Evolutionary conservation across 92 coral and sea anemone genomes (phyloP), one percentile per base, ranked within the genome.

Genomic region (Nematostella vectensis): DNA sequence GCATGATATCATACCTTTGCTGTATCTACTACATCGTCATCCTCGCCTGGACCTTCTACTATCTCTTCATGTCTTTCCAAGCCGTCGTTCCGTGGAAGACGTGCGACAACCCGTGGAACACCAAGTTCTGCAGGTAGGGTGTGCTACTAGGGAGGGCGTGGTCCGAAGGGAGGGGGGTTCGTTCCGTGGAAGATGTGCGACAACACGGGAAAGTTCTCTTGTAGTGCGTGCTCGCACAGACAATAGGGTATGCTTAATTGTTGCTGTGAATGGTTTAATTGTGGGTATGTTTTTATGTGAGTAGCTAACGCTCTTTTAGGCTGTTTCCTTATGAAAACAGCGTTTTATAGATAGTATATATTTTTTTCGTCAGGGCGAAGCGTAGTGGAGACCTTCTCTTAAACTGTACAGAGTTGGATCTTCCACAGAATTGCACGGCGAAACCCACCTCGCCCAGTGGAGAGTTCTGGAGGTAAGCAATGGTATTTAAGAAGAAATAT

Each of bases 11-110:
- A 26, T 70, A 76, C 71, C 71, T 82, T 23, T 37, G 76, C 26
- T 77, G 84, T 45, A 69, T 82, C 65, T 82, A 82, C 75, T 82
- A 82, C 44, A 77, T 76, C 59, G 71, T 82, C 27, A 79, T 82
- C 23, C 50, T 82, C 15, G 71, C 80, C 51, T 82, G 89, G 89
- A 57, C 76, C 1, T 39, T 82, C 40, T 82, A 60, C 73, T 71
- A 45, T 31, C 55, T 82, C 68, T 82, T 82, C 27, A 59, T 71
- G 39, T 79, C 80, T 19, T 71, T 82, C 57, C 61, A 68, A 12
- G 67, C 84, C 23, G 47, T 64, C 15, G 80, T 82, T 3, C 89
- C 89, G 15, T 82, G 89, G 89, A 79, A 75, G 27, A 48, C 50
- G 13, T 82, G 89, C 48, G 71, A 57, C 44, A 66, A 82, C 58